phyloP scores from a whole-genome alignment of 1,140 invertebrate genomes.

The Papilio polytes region DNA sequence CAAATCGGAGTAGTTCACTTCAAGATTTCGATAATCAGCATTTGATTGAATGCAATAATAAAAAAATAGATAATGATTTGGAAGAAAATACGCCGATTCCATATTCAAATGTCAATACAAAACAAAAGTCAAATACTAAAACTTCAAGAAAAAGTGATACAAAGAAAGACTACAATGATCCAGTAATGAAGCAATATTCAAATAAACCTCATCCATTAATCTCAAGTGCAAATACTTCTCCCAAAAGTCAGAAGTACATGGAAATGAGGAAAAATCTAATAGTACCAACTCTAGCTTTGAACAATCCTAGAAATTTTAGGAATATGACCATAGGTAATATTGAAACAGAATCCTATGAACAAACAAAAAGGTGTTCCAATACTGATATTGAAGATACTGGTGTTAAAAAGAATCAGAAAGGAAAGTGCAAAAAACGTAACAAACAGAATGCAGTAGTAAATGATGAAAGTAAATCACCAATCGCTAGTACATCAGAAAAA shows the following conservation, averaged over 20 bases:
- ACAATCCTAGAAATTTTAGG: slow-evolving; percentile 62
- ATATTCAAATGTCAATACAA: neutral
- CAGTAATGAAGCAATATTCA: neutral
- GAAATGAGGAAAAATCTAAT: slow-evolving; percentile 55
- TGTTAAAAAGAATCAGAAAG: neutral
- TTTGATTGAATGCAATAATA: neutral
- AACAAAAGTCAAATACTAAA: neutral
- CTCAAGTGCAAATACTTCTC: neutral
- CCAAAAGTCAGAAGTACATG: neutral
- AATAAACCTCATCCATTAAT: neutral
- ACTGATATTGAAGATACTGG: neutral
- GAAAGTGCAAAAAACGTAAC: neutral
- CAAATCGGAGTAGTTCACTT: neutral
- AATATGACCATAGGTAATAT: slow-evolving; percentile 56
- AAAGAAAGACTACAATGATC: neutral
- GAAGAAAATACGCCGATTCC: neutral
- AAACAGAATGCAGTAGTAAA: slow-evolving; percentile 54
- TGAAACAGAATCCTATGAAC: neutral
- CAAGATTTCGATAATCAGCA: neutral
- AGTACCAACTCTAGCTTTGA: slow-evolving; percentile 46
- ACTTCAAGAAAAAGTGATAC: neutral
- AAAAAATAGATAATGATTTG: neutral
- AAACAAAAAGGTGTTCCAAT: neutral
- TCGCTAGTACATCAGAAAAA: neutral
- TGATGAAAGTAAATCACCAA: slow-evolving; percentile 7